Percentiles rank a stretch among this genome's conserved stretches.
phyloP scores from a whole-genome alignment of 2,888 invertebrate genomes.

The Lottia scabra region DNA sequence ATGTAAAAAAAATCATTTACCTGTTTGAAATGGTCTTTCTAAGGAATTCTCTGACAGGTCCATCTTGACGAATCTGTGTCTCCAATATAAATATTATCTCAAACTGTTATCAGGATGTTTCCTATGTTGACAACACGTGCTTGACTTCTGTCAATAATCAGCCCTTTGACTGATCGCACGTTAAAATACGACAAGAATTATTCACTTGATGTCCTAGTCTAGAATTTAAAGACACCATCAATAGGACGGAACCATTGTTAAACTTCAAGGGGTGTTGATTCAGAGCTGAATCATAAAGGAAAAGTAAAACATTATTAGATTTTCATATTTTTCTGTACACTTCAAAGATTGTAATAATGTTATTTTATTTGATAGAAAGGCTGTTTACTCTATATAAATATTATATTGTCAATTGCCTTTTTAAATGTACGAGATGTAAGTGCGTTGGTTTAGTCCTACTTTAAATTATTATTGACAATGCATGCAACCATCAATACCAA shows the following conservation, averaged over 20 bases:
- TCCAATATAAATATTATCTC: too few species aligned
- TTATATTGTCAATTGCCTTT: not conserved
- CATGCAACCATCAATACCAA: too few species aligned
- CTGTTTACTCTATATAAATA: slow-evolving; percentile 3
- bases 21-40: not conserved
- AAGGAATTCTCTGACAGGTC: not conserved
- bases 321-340: not conserved
- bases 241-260: not conserved
- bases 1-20: not conserved
- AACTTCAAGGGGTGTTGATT: not conserved
- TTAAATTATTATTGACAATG: too few species aligned
- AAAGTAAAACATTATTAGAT: slow-evolving; percentile 2
- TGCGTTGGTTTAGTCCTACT: too few species aligned
- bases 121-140: not conserved
- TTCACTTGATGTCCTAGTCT: not conserved
- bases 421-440: not conserved
- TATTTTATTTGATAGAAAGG: not conserved
- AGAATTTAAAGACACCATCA: slow-evolving; percentile 1
- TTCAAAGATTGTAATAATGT: slow-evolving; percentile 5
- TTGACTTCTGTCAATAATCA: slow-evolving; percentile 1
- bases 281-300: not conserved
- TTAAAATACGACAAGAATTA: not conserved
- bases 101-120: not conserved
- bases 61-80: not conserved
- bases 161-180: not conserved